Evolutionary conservation across 2,113 vertebrate species (phyloP), one percentile per base, ranked within the genome.

Genomic region (Suncus etruscus): DNA sequence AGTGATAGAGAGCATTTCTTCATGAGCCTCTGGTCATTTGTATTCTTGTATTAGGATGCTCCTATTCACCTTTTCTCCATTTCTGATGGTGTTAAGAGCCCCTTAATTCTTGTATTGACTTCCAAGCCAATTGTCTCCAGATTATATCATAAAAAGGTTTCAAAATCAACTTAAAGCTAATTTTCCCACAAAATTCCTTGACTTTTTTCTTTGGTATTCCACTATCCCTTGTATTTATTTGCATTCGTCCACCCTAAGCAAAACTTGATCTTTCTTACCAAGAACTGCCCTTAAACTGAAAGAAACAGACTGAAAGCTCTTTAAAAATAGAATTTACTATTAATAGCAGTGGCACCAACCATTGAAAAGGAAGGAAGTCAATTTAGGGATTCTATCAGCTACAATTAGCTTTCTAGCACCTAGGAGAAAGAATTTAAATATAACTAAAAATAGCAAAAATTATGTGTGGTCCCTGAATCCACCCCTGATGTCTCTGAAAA

Each of bases 261-360:
- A 78, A 91, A 50, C 29, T 81, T 86, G 76, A 92, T 92, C 87
- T 87, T 94, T 90, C 89, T 89, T 86, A 92, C 87, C 83, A 88
- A 87, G 10, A 66, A 92, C 85, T 91, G 68, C 80, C 58, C 82
- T 18, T 7, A 47, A 61, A 63, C 91, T 81, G 83, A 80, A 83
- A 92, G 15, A 73, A 73, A 63, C 73, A 73, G 63, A 94, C 83
- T 75, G 61, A 94, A 94, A 92, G 10, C 90, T 94, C 91, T 95
- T 95, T 92, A 96, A 96, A 94, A 96, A 95, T 83, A 66, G 72
- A 45, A 65, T 94, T 94, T 88, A 87, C 95, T 95, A 90, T 94
- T 95, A 94, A 96, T 91, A 95, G 73, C 88, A 51, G 58, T 94
- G 74, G 91, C 86, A 90, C 50, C 66, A 73, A 81, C 86, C 93